Evolutionary conservation across 92 coral and sea anemone genomes (phyloP).

Genomic region (Porites lobata): DNA sequence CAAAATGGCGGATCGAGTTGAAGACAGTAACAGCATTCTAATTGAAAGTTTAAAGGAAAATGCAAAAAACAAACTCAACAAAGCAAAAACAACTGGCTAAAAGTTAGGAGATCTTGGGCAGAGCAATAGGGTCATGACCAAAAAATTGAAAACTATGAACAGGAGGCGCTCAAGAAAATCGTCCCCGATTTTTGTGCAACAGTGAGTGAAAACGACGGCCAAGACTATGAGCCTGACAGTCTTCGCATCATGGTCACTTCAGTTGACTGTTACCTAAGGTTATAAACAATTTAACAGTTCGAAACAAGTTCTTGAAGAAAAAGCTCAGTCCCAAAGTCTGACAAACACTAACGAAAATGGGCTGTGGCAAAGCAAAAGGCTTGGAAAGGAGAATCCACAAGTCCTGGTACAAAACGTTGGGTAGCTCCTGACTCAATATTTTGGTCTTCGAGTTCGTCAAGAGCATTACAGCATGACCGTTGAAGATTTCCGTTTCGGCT

Average conservation of each 20-base stretch:
- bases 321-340: not conserved
- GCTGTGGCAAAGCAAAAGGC: slow-evolving; percentile 48
- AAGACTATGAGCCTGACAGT: slow-evolving; percentile 54
- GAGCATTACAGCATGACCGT: no score
- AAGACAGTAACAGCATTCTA: not conserved
- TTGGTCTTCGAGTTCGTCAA: no score
- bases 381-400: not conserved
- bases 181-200: slow-evolving; percentile 38
- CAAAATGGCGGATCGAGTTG: slow-evolving; percentile 34
- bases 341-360: slow-evolving; percentile 11
- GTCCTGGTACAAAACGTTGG: no score
- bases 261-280: slow-evolving; percentile 41
- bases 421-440: no score
- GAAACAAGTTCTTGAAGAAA: slow-evolving; percentile 13
- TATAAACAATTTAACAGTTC: slow-evolving; percentile 25
- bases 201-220: slow-evolving; percentile 31
- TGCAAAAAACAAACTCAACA: not conserved
- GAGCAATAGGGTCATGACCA: slow-evolving; percentile 2
- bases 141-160: slow-evolving; percentile 12
- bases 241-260: slow-evolving; percentile 48
- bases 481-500: no score
- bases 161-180: slow-evolving; percentile 17
- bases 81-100: slow-evolving; percentile 33
- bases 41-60: not conserved
- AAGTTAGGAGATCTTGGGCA: slow-evolving; percentile 53